Evolutionary conservation across 2,113 vertebrate genomes (phyloP), one percentile per base, ranked within the genome.

Genomic region (Aphyosemion australe): DNA sequence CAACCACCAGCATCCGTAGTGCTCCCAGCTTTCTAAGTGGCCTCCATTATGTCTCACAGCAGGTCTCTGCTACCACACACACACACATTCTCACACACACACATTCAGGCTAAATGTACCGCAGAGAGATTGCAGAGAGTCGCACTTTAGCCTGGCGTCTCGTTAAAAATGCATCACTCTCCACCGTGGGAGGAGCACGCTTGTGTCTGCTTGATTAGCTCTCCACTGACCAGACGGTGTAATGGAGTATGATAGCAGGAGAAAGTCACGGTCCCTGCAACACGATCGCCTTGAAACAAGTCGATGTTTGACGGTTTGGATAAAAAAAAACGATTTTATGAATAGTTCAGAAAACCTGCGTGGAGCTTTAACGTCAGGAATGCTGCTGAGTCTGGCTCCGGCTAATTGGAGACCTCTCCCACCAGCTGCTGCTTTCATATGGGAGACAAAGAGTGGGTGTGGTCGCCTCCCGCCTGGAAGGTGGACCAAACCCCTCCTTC

Each of bases 381-480:
- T 39, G 55, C 61, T 65, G 49, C 68, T 62, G 72, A 68, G 72
- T 72, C 49, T 72, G 74, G 78, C 62, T 34, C 60, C 61, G 70
- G 79, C 86, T 87, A 86, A 89, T 83, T 74, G 59, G 55, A 62
- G 82, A 58, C 76, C 66, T 82, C 80, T 81, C 65, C 73, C 52
- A 73, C 65, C 90, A 91, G 92, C 87, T 91, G 90, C 89, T 77
- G 72, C 76, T 75, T 62, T 69, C 68, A 63, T 69, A 63, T 54
- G 67, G 66, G 69, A 90, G 80, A 91, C 86, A 87, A 85, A 90
- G 89, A 67, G 74, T 79, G 83, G 86, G 90, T 64, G 84, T 84
- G 87, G 79, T 75, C 55, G 65, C 45, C 74, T 88, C 81, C 82
- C 76, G 49, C 69, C 74, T 76, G 66, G 82, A 76, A 84, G 83